Base-by-base conservation (phyloP, 2,797 vertebrate genomes). In the Oryzias dopingdopingensis region DNA sequence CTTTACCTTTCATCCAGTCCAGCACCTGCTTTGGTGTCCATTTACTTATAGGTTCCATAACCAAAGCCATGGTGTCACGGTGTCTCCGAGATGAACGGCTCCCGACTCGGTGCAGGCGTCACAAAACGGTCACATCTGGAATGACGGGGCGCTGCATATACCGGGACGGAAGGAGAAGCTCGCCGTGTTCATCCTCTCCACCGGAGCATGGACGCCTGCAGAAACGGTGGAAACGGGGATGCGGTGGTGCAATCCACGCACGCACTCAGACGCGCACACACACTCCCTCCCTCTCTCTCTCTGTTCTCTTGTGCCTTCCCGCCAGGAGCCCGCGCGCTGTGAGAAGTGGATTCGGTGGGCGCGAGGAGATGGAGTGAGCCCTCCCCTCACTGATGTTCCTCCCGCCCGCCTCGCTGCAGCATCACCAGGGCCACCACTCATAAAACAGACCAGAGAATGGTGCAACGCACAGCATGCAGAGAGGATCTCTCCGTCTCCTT, bases 21-120 rank as follows among this genome's bases (percentile, higher is more conserved):
- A 95, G 90, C 78, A 95, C 94, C 89, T 96, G 94, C 91, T 95
- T 94, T 89, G 91, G 91, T 82, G 90, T 94, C 94, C 94, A 95
- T 93, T 96, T 97, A 91, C 93, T 96, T 91, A 96, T 95, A 91
- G 93, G 94, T 93, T 95, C 92, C 92, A 94, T 95, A 83, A 96
- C 92, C 87, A 95, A 86, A 89, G 94, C 94, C 94, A 96, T 95
- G 84, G 90, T 89, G 91, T 89, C 89, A 92, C 91, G 89, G 91
- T 92, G 78, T 84, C 76, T 86, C 89, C 90, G 88, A 70, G 85
- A 76, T 89, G 89, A 90, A 79, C 91, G 79, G 87, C 90, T 86
- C 88, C 90, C 90, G 81, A 85, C 82, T 86, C 77, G 72, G 88
- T 76, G 83, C 80, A 48, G 86, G 80, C 83, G 77, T 82, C 84